phyloP scores from a whole-genome alignment of 2,888 invertebrate genomes.

The Drosophila peninsularis region DNA sequence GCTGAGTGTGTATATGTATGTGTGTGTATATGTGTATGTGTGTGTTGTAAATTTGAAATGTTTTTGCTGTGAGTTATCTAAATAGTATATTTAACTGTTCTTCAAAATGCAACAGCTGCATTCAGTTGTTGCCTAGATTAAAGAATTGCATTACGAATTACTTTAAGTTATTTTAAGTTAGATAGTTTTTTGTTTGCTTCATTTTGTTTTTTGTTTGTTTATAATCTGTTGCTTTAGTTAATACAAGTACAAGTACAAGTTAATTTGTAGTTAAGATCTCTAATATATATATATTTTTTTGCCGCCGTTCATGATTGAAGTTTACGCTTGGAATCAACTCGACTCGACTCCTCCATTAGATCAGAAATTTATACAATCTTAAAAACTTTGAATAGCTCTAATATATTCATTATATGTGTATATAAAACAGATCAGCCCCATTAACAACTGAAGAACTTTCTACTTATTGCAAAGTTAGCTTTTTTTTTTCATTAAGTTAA shows the following conservation, averaged over 20 bases:
- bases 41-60: constrained; percentile 14
- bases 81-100: constrained; percentile 28
- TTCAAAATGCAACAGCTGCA: constrained; percentile 56
- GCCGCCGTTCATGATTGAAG: constrained; percentile 25
- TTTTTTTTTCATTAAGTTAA: constrained; percentile 20
- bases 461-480: constrained; percentile 23
- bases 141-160: constrained; percentile 43
- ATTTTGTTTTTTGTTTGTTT: constrained; percentile 9
- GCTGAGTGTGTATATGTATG: constrained; percentile 17
- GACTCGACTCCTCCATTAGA: background rate
- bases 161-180: constrained; percentile 39
- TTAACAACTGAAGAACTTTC: constrained; percentile 24
- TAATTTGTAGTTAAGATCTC: constrained; percentile 37
- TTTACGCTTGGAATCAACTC: constrained; percentile 4
- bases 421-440: constrained; percentile 28
- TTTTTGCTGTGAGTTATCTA: constrained; percentile 34
- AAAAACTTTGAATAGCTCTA: constrained; percentile 15
- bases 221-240: constrained; percentile 25
- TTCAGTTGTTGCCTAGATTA: constrained; percentile 44
- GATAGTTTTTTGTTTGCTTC: constrained; percentile 27
- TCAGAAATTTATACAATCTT: constrained; percentile 12
- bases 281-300: constrained; percentile 33
- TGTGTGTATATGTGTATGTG: constrained; percentile 8
- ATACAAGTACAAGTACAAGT: constrained; percentile 36
- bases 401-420: constrained; percentile 4